A percentile compares a stretch with the other conserved stretches of the same genome.
These are phyloP conservation scores for Pseudomyrmex sp. DNA, from an alignment of 1,140 invertebrate genomes.

Conservation along the genomic window DNA sequence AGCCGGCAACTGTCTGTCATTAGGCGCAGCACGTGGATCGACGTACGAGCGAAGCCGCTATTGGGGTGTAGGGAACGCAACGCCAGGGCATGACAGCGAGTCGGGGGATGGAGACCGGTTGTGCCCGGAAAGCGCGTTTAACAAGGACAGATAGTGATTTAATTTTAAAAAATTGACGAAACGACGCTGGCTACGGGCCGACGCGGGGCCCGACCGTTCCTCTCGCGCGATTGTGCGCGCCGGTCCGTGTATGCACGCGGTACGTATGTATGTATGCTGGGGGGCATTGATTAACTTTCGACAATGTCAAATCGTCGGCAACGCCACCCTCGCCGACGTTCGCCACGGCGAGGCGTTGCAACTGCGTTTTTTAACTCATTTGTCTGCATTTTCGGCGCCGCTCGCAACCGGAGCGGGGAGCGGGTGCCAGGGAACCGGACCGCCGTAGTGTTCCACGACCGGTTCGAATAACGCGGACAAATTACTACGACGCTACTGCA, in stretches of 20 bases:
- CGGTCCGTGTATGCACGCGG: background rate
- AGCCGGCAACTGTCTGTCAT: slow-evolving; percentile 84
- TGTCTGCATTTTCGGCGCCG: slow-evolving; percentile 74
- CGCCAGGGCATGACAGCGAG: slow-evolving; percentile 39
- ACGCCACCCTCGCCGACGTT: slow-evolving; percentile 66
- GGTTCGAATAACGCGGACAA: slow-evolving; percentile 82
- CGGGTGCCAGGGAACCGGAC: slow-evolving; percentile 45
- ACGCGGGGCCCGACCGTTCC: slow-evolving; percentile 52
- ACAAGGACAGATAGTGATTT: slow-evolving; percentile 86
- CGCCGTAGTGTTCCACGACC: slow-evolving; percentile 70
- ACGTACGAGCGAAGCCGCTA: slow-evolving; percentile 66
- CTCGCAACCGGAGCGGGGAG: slow-evolving; percentile 19
- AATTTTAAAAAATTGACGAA: slow-evolving; percentile 86
- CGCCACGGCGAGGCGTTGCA: slow-evolving; percentile 66
- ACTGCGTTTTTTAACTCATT: slow-evolving; percentile 82
- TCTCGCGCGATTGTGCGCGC: slow-evolving; percentile 33
- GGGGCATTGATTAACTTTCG: slow-evolving; percentile 85
- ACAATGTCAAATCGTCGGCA: slow-evolving; percentile 84
- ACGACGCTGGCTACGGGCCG: slow-evolving; percentile 74
- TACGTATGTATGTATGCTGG: background rate
- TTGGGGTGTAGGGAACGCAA: slow-evolving; percentile 18
- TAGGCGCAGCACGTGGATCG: slow-evolving; percentile 81
- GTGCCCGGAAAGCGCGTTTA: slow-evolving; percentile 83
- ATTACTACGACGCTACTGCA: slow-evolving; percentile 77
- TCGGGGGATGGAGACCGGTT: slow-evolving; percentile 48